Evolutionary conservation across 2,797 vertebrate species (phyloP), one percentile per base, ranked within the genome.

Genomic region (Salarias fasciatus): DNA sequence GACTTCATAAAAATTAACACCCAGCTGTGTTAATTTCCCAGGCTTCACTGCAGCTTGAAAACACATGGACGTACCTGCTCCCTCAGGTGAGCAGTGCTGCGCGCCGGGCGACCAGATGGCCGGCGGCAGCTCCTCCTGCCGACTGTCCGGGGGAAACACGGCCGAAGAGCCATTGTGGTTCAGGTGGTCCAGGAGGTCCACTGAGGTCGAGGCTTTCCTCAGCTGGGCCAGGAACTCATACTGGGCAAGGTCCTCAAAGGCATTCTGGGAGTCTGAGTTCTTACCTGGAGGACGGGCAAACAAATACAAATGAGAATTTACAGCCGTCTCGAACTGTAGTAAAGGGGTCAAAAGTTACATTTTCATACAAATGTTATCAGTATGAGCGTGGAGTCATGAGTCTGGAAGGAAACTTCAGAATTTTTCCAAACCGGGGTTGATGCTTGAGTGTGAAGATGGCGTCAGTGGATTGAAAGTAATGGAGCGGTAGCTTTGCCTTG

Each of bases 61-160:
- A 12, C 13, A 3, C 0, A 8, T 52, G 9, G 5, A 2, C 37
- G 2, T 73, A 94, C 93, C 92, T 89, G 85, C 57, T 36, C 66
- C 76, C 7, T 91, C 91, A 11, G 89, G 83, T 38, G 92, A 92
- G 59, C 53, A 54, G 58, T 87, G 82, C 58, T 88, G 90, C 55
- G 81, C 77, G 53, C 82, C 90, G 0, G 92, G 90, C 0, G 92
- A 93, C 87, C 92, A 92, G 80, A 90, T 90, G 43, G 87, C 83
- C 1, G 91, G 87, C 0, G 88, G 88, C 41, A 90, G 72, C 45
- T 91, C 90, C 2, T 88, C 82, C 2, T 88, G 86, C 13, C 62
- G 42, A 51, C 64, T 63, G 35, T 71, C 76, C 1, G 72, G 41
- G 49, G 75, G 78, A 65, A 86, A 87, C n/a, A 43, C 58, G 1